Conservation (phyloP, 2,797 vertebrate genomes). For the Lagodon rhomboides region DNA sequence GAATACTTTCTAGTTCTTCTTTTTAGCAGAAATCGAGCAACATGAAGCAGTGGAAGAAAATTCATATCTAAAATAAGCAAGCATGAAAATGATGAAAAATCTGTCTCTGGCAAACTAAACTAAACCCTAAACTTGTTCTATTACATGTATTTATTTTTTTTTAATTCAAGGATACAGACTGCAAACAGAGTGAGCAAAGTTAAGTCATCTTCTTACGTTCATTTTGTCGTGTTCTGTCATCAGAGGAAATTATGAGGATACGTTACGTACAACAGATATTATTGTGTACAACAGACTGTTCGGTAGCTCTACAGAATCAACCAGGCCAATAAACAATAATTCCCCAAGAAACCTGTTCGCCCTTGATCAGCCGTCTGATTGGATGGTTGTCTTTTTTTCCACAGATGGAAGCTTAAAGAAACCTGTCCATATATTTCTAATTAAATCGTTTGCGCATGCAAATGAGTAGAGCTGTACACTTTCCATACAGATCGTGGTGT, state of each 20-base stretch:
- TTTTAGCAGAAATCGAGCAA: neutral
- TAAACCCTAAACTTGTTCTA: neutral
- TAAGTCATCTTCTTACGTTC: neutral
- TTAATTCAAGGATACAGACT: neutral
- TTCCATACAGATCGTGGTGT: constrained; percentile 65
- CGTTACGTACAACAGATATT: neutral
- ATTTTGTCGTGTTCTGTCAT: neutral
- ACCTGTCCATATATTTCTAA: constrained; percentile 37
- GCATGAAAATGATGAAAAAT: neutral
- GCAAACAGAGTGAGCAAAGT: neutral
- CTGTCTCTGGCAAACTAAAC: neutral
- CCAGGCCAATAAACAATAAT: neutral
- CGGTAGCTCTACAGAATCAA: neutral
- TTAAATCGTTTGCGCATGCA: constrained; percentile 57
- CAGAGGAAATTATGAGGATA: neutral
- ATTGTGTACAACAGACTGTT: neutral
- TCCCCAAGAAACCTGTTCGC: neutral
- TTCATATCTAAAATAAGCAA: neutral
- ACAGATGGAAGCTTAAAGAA: constrained; percentile 48
- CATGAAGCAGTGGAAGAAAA: neutral
- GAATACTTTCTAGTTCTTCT: neutral
- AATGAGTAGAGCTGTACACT: constrained; percentile 64
- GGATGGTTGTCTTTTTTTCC: neutral
- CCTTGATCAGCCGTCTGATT: neutral
- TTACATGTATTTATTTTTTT: too few species aligned